Conservation (phyloP, 2,888 invertebrate species). For the Stenichneumon culpator region DNA sequence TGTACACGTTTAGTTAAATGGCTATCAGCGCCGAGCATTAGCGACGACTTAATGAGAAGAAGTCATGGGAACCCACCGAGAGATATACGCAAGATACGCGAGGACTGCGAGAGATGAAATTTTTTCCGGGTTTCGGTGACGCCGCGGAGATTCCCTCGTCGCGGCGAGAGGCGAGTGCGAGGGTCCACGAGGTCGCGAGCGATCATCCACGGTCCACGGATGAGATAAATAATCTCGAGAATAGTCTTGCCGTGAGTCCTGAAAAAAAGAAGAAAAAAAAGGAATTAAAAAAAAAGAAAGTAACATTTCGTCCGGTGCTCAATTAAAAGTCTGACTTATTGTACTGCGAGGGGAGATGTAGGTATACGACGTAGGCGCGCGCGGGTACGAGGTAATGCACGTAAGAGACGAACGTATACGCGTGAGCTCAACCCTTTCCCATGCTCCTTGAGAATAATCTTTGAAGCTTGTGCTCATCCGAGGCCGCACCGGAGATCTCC, state of each 20-base stretch:
- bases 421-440: slow-evolving; percentile 59
- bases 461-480: slow-evolving; percentile 18
- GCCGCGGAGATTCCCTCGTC: slow-evolving; percentile 44
- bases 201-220: slow-evolving; percentile 7
- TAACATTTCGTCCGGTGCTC: slow-evolving; percentile 49
- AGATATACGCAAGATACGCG: neutral
- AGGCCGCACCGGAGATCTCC: slow-evolving; percentile 28
- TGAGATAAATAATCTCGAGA: slow-evolving; percentile 64
- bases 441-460: slow-evolving; percentile 59
- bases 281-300: too few relatives aligned
- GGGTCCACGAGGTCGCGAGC: slow-evolving; percentile 44
- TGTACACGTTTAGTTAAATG: slow-evolving; percentile 57
- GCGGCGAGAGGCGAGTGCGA: slow-evolving; percentile 16
- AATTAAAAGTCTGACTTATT: slow-evolving; percentile 64
- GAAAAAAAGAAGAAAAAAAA: slow-evolving; percentile 12
- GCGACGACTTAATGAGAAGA: slow-evolving; percentile 57
- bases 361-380: slow-evolving; percentile 39
- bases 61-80: slow-evolving; percentile 47
- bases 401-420: slow-evolving; percentile 13
- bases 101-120: slow-evolving; percentile 10
- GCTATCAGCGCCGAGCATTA: slow-evolving; percentile 59
- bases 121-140: slow-evolving; percentile 60
- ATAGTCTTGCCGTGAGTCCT: slow-evolving; percentile 24
- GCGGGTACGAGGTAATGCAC: neutral
- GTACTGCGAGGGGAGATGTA: slow-evolving; percentile 25